phyloP scores from a whole-genome alignment of 2,113 vertebrate species.

The Romanogobio albipinnatus region DNA sequence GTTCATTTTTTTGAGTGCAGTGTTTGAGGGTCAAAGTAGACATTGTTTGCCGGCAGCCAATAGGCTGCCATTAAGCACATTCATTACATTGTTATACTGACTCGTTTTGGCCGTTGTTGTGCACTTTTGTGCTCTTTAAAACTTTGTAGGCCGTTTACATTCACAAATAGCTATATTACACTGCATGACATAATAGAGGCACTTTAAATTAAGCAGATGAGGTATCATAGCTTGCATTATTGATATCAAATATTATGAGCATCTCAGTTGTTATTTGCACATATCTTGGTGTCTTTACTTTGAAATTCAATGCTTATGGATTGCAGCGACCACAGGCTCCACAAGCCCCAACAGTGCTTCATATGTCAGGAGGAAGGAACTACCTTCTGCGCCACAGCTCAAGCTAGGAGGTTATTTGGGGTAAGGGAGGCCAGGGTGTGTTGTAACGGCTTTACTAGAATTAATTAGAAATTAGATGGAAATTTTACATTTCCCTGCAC shows the following conservation, averaged over 20 bases:
- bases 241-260: neutral
- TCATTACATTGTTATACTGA: too few species aligned
- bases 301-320: neutral
- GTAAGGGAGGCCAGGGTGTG: neutral
- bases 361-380: neutral
- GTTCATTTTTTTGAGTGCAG: too few species aligned
- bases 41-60: too few species aligned
- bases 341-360: neutral
- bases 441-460: neutral
- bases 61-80: too few species aligned
- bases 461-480: neutral
- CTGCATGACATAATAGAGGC: too few species aligned
- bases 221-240: neutral
- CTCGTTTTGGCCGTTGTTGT: too few species aligned
- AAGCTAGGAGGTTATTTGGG: neutral
- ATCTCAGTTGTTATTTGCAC: neutral
- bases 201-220: neutral
- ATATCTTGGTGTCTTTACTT: neutral
- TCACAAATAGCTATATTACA: too few species aligned
- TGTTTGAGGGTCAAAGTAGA: too few species aligned
- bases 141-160: too few species aligned
- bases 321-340: neutral
- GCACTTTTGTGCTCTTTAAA: too few species aligned
- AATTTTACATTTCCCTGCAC: neutral
- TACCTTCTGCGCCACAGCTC: neutral